Evolutionary conservation across 2,797 vertebrate genomes (phyloP), one percentile per base, ranked within the genome.

Genomic region (Gambelia wislizenii): DNA sequence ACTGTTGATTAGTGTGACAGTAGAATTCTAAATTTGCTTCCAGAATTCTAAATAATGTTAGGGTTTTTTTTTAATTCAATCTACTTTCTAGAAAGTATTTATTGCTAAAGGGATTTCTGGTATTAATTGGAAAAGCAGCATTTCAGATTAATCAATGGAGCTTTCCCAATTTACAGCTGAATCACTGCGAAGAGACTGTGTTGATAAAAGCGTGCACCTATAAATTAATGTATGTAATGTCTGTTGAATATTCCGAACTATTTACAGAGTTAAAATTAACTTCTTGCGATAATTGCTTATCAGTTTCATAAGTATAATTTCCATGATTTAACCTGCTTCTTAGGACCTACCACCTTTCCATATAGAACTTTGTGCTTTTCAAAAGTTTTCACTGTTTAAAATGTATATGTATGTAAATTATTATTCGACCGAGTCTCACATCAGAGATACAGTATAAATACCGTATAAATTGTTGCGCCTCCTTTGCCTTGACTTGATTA

Each of bases 361-460:
- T 95, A 95, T 92, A 96, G 93, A 94, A 95, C 88, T 96, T 94
- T 91, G 93, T 83, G 92, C 94, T 96, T 97, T 96, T 95, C 78
- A 95, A 90, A 81, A 96, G 91, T 96, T 96, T 97, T 96, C 94
- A 95, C 97, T 96, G 94, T 95, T 97, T 97, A 97, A 97, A 96
- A 97, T 97, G 96, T 97, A 97, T 97, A 96, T 97, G 95, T 97
- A 97, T 97, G 97, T 96, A 97, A 97, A 97, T 97, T 96, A 96
- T 96, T 96, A 96, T 94, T 96, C 95, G 95, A 93, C 93, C 91
- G 92, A 96, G 95, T 59, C 89, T 96, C 94, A 90, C 95, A 97
- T 97, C 95, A 94, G 93, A 95, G 94, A 93, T 96, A 93, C 91
- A 93, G 93, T 93, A 96, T 96, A 96, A 96, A 96, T 95, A 96